Evolutionary conservation across 2,888 invertebrate genomes (phyloP).

Genomic region (Sarcophaga subvicina): DNA sequence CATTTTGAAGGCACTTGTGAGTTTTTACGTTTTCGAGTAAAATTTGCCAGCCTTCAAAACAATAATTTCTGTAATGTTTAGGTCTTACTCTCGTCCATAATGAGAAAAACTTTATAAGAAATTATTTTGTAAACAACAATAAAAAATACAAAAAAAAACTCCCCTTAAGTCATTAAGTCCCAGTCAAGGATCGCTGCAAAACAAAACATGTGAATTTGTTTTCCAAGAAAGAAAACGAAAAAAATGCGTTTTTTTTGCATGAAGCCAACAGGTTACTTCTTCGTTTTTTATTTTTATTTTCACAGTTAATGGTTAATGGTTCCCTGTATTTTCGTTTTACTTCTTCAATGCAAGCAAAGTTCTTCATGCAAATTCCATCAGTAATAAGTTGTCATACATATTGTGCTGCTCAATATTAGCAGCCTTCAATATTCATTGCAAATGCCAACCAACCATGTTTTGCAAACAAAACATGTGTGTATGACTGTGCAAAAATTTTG

Average conservation of each 20-base stretch:
- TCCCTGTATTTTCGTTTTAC: constrained; percentile 6
- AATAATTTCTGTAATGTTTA: not conserved
- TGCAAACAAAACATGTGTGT: not conserved
- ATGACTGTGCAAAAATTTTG: constrained; percentile 41
- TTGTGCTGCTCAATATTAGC: constrained; percentile 53
- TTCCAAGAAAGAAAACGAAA: constrained; percentile 53
- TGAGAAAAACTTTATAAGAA: constrained; percentile 19
- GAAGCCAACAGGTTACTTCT: constrained; percentile 48
- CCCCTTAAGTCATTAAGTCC: constrained; percentile 51
- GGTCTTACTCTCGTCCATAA: constrained; percentile 2
- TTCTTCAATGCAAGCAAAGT: constrained; percentile 55
- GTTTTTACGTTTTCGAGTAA: too few relatives aligned
- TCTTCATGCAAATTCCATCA: constrained; percentile 60
- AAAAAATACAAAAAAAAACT: constrained; percentile 30
- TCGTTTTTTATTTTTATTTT: not conserved
- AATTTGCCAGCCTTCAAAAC: not conserved
- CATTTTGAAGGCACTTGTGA: too few relatives aligned
- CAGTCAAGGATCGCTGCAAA: not conserved
- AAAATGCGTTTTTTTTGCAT: constrained; percentile 26
- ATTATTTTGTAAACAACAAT: constrained; percentile 2
- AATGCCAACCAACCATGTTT: not conserved
- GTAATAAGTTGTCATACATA: constrained; percentile 63
- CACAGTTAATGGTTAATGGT: too few relatives aligned
- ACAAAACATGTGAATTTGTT: constrained; percentile 50
- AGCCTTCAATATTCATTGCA: constrained; percentile 49